These are phyloP conservation scores for Limulus polyphemus DNA, from an alignment of 2,888 invertebrate genomes.

Conservation along the genomic window DNA sequence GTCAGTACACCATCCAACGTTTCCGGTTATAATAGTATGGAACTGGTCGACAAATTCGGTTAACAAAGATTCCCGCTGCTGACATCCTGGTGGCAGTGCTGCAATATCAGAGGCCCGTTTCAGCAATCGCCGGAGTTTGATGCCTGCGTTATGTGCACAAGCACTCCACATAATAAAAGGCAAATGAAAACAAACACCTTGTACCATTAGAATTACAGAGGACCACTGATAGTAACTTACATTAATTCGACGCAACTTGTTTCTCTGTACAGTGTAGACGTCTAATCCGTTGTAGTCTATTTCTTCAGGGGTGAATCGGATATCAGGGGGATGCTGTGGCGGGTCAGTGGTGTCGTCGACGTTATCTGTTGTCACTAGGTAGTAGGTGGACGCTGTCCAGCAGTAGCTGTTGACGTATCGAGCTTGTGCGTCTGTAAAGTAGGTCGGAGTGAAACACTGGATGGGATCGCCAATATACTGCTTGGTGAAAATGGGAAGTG, in stretches of 20 bases:
- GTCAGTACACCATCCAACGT: slow-evolving; percentile 30
- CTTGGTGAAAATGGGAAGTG: slow-evolving; percentile 39
- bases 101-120: slow-evolving; percentile 32
- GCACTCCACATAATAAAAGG: slow-evolving; percentile 38
- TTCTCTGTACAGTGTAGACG: slow-evolving; percentile 24
- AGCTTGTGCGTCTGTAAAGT: slow-evolving; percentile 34
- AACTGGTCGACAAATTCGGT: slow-evolving; percentile 33
- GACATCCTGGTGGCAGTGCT: slow-evolving; percentile 31
- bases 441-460: slow-evolving; percentile 39
- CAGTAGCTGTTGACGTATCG: slow-evolving; percentile 34
- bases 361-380: slow-evolving; percentile 28
- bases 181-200: slow-evolving; percentile 37
- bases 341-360: slow-evolving; percentile 22
- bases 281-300: slow-evolving; percentile 28
- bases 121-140: slow-evolving; percentile 30
- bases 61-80: slow-evolving; percentile 31
- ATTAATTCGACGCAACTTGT: slow-evolving; percentile 27
- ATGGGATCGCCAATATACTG: slow-evolving; percentile 42
- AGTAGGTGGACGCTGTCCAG: slow-evolving; percentile 37
- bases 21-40: slow-evolving; percentile 31
- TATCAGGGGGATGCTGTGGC: slow-evolving; percentile 26
- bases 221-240: slow-evolving; percentile 36
- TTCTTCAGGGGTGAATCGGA: slow-evolving; percentile 27
- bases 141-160: slow-evolving; percentile 32
- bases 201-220: slow-evolving; percentile 34